phyloP scores from a whole-genome alignment of 2,888 invertebrate species.

The Tenthredo mesomela region DNA sequence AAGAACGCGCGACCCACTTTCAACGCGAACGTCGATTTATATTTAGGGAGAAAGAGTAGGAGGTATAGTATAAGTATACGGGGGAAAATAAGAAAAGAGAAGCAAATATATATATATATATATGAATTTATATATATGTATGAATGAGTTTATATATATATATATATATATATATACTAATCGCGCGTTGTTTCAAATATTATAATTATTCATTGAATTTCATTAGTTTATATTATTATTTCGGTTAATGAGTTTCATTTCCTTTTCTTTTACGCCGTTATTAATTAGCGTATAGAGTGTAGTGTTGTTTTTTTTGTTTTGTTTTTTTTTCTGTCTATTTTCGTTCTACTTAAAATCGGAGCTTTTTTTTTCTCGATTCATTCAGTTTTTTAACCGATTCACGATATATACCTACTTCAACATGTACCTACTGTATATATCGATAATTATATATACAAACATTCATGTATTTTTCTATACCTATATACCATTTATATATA shows the following conservation, averaged over 20 bases:
- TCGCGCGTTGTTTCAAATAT: neutral
- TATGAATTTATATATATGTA: no score
- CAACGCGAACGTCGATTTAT: conserved; percentile 17
- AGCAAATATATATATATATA: no score
- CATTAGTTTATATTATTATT: neutral
- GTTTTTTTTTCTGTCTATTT: no score
- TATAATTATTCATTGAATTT: neutral
- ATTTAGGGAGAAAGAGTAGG: neutral
- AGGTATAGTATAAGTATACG: no score
- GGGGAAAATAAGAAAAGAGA: neutral
- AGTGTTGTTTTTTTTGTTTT: neutral
- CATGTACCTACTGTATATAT: neutral
- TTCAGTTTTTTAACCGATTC: neutral
- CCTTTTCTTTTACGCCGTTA: neutral
- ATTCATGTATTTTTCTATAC: neutral
- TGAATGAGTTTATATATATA: no score
- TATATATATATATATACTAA: no score
- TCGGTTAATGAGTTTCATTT: neutral
- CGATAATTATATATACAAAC: neutral
- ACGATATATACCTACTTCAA: no score
- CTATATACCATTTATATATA: no score
- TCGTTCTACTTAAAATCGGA: neutral
- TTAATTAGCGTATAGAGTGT: neutral
- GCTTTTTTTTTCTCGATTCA: neutral
- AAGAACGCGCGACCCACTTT: conserved; percentile 20